Base-by-base conservation (phyloP, 1,140 invertebrate species). In the Diorhabda carinulata region DNA sequence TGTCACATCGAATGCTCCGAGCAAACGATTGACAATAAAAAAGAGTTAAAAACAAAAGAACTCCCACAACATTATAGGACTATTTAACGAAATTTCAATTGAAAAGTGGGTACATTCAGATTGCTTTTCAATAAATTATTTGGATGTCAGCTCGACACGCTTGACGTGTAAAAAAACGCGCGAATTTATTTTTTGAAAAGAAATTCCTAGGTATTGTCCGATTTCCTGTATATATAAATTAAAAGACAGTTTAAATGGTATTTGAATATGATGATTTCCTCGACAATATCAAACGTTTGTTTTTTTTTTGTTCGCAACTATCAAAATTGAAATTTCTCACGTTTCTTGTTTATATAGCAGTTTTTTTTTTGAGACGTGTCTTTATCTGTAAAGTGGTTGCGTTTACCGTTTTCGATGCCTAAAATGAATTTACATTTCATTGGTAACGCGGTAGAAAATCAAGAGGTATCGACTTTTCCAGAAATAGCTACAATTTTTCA, bases 1-100 rank as follows among this genome's bases (percentile, higher is more conserved):
- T 66, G 64, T 63, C 61, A 66, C 64, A 57, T 58, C 52, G 64
- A 57, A 44, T 40, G 43, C n/a, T 43, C 62, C 44, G 52, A 45
- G 62, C 10, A 64, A 64, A 66, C 56, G 64, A 66, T 66, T 58
- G 64, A 66, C 64, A 66, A 66, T 64, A 64, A 64, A 64, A 43
- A 57, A 43, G 25, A 47, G 4, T 42, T 47, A 43, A 66, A 66
- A 66, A 66, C 64, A 66, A 66, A 66, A 42, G 64, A 66, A 58
- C 47, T 41, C 44, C 64, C n/a, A 41, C 60, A n/a, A 25, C 25
- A 25, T 25, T 25, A 25, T 25, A 25, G 25, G 25, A 0, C 25
- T 25, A 25, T 25, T 25, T 25, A 25, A 25, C 10, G 5, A 66
- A 8, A 56, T 57, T 42, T 57, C 56, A 58, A 66, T 57, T 66